Evolutionary conservation across 2,113 vertebrate species (phyloP).

Genomic region (Osmerus eperlanus): DNA sequence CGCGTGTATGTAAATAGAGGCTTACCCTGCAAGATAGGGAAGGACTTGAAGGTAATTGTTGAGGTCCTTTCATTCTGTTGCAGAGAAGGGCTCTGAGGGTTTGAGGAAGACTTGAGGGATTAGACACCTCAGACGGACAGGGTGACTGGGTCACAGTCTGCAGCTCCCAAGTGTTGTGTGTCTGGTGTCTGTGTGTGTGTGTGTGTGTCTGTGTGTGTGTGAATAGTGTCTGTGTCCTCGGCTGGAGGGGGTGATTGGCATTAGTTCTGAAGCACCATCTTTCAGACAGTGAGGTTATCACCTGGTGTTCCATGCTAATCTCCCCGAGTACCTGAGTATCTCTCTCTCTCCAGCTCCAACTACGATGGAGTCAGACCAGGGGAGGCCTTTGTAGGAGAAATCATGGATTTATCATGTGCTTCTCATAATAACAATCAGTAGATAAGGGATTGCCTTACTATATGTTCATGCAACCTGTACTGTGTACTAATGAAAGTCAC

Average conservation of each 20-base stretch:
- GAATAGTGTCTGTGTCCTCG: background rate
- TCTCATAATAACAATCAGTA: too few species aligned
- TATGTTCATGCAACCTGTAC: too few species aligned
- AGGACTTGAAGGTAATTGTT: constrained; percentile 60
- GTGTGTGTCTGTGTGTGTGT: background rate
- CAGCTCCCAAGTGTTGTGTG: constrained; percentile 37
- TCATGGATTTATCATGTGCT: too few species aligned
- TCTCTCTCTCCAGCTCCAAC: constrained; percentile 19
- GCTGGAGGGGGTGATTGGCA: constrained; percentile 54
- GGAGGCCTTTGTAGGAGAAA: background rate
- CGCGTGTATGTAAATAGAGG: constrained; percentile 64
- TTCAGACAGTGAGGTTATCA: constrained; percentile 58
- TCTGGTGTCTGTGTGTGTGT: constrained; percentile 9
- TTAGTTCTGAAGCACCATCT: constrained; percentile 44
- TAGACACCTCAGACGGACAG: constrained; percentile 32
- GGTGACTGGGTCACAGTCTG: constrained; percentile 38
- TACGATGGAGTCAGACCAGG: constrained; percentile 8
- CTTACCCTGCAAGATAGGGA: constrained; percentile 49
- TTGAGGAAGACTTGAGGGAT: constrained; percentile 43
- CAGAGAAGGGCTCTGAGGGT: constrained; percentile 18
- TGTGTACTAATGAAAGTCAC: background rate
- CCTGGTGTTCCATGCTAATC: constrained; percentile 54
- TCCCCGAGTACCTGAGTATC: constrained; percentile 27
- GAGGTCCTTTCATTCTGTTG: constrained; percentile 44
- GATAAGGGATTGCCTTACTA: too few species aligned